phyloP scores from a whole-genome alignment of 2,888 invertebrate genomes.

The Synanthedon andrenaeformis region DNA sequence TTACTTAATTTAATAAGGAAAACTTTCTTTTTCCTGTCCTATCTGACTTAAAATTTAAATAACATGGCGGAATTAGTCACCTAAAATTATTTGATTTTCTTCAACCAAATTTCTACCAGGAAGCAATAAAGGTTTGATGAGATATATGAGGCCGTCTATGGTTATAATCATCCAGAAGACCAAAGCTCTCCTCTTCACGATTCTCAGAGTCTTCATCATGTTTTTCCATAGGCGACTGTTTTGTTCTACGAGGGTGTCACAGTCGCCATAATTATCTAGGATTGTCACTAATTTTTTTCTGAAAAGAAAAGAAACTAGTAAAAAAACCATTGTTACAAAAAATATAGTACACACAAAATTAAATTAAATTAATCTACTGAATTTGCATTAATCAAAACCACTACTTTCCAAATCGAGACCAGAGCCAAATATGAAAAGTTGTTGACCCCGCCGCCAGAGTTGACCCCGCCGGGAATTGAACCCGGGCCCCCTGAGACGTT shows the following conservation, averaged over 20 bases:
- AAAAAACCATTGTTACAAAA: too few relatives aligned
- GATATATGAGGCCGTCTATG: constrained; percentile 7
- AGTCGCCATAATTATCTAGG: constrained; percentile 14
- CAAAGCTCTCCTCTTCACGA: constrained; percentile 11
- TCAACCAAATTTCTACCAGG: constrained; percentile 8
- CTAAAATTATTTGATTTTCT: constrained; percentile 4
- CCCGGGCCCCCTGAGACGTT: too few relatives aligned
- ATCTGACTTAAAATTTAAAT: too few relatives aligned
- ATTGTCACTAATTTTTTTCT: constrained; percentile 15
- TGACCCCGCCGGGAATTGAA: too few relatives aligned
- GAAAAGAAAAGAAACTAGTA: neutral
- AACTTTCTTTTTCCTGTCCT: too few relatives aligned
- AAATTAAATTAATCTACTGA: too few relatives aligned
- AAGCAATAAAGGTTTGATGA: constrained; percentile 7
- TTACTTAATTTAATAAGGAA: too few relatives aligned
- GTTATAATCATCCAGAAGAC: constrained; percentile 11
- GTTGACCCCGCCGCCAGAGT: too few relatives aligned
- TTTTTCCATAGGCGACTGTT: constrained; percentile 16
- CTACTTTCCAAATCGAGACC: too few relatives aligned
- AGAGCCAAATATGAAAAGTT: too few relatives aligned
- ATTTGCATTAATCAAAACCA: too few relatives aligned
- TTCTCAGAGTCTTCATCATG: constrained; percentile 9
- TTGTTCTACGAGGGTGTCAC: constrained; percentile 12
- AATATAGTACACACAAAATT: too few relatives aligned
- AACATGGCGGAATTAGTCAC: neutral